Evolutionary conservation across 2,888 invertebrate species (phyloP), one percentile per base, ranked within the genome.

Genomic region (Melolontha melolontha): DNA sequence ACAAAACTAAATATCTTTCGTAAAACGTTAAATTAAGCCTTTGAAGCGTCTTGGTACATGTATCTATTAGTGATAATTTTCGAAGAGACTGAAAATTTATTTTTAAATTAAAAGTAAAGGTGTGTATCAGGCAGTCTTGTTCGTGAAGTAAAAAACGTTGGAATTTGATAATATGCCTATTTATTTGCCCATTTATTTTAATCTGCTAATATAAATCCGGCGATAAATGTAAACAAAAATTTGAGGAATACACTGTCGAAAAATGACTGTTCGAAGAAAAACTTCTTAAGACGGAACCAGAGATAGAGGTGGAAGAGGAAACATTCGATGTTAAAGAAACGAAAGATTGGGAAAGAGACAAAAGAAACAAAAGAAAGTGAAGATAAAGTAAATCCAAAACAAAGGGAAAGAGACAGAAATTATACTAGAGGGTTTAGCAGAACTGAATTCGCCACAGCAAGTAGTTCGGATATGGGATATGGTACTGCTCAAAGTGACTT

Each of bases 141-240:
- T n/a, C n/a, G n/a, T n/a, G n/a, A n/a, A n/a, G n/a, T n/a, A n/a
- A n/a, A n/a, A n/a, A n/a, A n/a, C n/a, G n/a, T n/a, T n/a, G n/a
- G n/a, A n/a, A n/a, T n/a, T n/a, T n/a, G n/a, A n/a, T n/a, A n/a
- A n/a, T n/a, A n/a, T n/a, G n/a, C n/a, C n/a, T n/a, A n/a, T n/a
- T n/a, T n/a, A n/a, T n/a, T n/a, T n/a, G n/a, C n/a, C n/a, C n/a
- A n/a, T n/a, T n/a, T n/a, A n/a, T n/a, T n/a, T n/a, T n/a, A n/a
- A n/a, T n/a, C n/a, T n/a, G n/a, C n/a, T n/a, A n/a, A n/a, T n/a
- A n/a, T n/a, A n/a, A n/a, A n/a, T 95, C 95, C 85, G 97, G 95
- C 22, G 91, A 90, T 75, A 90, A 92, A 78, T 94, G 96, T 79
- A 92, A 92, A 75, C 89, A 90, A 79, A 88, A 92, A 74, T 91